Evolutionary conservation across 2,113 vertebrate species (phyloP), one percentile per base, ranked within the genome.

Genomic region (Aleadryas rufinucha): DNA sequence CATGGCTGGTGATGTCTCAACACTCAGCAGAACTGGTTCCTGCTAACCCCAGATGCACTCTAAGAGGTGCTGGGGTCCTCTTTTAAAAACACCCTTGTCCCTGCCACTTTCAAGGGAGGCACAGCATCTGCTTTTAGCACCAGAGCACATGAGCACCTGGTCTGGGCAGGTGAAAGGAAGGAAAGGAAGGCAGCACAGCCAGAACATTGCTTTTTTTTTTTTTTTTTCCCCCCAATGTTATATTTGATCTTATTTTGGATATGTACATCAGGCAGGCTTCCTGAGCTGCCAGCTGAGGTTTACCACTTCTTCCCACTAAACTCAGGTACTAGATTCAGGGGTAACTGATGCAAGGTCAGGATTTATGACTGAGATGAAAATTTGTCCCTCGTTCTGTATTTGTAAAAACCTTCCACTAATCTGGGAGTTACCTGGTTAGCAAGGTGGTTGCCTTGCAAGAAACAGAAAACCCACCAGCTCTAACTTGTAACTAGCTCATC

Each of bases 171-270:
- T 71, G 59, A 60, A 54, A 85, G 66, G 59, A 52, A 56, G 35
- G 59, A 60, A 54, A 85, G 66, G 59, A 52, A 56, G 35, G 7
- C 8, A 60, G 37, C 11, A 9, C 11, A 88, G 27, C 11, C 35
- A 80, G 79, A 52, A 66, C 0, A 0, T 8, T 4, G 6, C 4
- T 16, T n/a, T 30, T 22, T 7, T 31, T 18, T 35, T 23, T 28
- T 33, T 47, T 6, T n/a, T n/a, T n/a, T n/a, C n/a, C n/a, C n/a
- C n/a, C n/a, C 33, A 33, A 16, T 4, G 1, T 18, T 54, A 33
- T 1, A 0, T 71, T 89, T 47, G 28, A 66, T 33, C 23, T 53
- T 50, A 16, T 66, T 60, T 56, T 49, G 52, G 33, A 10, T 61
- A 11, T 2, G 7, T 56, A 12, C 23, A 21, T 57, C 57, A 85